phyloP scores from a whole-genome alignment of 2,797 vertebrate genomes.

The Tamandua tetradactyla region DNA sequence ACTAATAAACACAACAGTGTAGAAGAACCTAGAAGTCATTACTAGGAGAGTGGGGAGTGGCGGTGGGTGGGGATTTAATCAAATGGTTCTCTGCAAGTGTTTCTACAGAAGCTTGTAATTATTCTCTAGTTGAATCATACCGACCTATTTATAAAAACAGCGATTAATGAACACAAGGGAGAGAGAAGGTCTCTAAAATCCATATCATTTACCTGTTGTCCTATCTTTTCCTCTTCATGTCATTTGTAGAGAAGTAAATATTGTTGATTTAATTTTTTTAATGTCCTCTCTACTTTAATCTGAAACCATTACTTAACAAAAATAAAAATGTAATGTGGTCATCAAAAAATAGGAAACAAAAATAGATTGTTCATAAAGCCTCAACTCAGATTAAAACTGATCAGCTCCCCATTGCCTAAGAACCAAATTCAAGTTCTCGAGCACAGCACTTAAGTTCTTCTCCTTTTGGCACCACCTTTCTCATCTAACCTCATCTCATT shows the following conservation, averaged over 20 bases:
- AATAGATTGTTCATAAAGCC: neutral
- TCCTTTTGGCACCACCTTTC: neutral
- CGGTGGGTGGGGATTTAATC: neutral
- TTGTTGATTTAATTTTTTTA: slow-evolving; percentile 23
- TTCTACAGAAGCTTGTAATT: slow-evolving; percentile 40
- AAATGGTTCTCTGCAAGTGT: neutral
- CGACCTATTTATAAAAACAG: slow-evolving; percentile 45
- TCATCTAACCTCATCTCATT: neutral
- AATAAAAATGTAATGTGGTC: neutral
- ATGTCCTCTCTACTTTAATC: neutral
- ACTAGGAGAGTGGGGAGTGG: neutral
- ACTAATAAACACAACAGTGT: neutral
- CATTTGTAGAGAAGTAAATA: slow-evolving; percentile 48
- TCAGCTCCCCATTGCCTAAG: neutral
- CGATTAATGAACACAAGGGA: slow-evolving; percentile 12
- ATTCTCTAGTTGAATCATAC: slow-evolving; percentile 7
- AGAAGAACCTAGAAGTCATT: slow-evolving; percentile 1
- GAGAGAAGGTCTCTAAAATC: slow-evolving; percentile 43
- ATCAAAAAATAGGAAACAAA: neutral
- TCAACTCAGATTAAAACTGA: neutral
- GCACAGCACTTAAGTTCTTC: neutral
- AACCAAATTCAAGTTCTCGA: neutral
- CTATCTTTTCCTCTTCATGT: neutral
- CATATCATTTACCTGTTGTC: neutral
- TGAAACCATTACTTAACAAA: slow-evolving; percentile 39